These are phyloP conservation scores for Epizoanthus stellaris DNA, from an alignment of 92 coral and sea anemone species.

Conservation along the genomic window DNA sequence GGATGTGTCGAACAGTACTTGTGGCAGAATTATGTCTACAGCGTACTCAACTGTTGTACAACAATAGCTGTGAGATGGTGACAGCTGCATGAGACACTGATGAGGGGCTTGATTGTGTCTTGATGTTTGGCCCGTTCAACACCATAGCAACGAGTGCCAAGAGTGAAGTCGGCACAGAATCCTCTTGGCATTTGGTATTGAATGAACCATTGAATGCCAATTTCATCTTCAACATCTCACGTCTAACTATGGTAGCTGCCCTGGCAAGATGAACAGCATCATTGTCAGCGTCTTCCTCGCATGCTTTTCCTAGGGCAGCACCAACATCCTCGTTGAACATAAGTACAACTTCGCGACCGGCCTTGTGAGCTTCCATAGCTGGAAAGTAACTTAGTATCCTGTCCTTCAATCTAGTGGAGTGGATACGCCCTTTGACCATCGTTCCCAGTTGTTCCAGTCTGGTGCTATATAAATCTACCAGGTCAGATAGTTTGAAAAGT, in stretches of 20 bases:
- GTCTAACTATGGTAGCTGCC: constrained; percentile 38
- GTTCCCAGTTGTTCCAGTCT: constrained; percentile 22
- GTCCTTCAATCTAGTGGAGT: constrained; percentile 44
- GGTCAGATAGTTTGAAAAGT: constrained; percentile 48
- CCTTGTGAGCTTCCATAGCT: constrained; percentile 27
- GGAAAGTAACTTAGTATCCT: constrained; percentile 44
- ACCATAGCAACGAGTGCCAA: constrained; percentile 31
- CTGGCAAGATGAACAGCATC: constrained; percentile 41
- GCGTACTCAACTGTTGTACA: constrained; percentile 12
- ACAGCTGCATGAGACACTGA: constrained; percentile 26
- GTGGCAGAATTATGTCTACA: background rate
- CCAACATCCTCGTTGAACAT: constrained; percentile 37
- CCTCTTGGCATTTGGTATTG: constrained; percentile 10
- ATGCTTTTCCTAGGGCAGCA: constrained; percentile 18
- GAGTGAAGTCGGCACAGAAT: constrained; percentile 44
- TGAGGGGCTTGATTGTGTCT: constrained; percentile 24
- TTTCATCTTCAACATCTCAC: constrained; percentile 25
- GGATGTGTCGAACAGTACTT: constrained; percentile 26
- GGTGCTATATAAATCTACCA: constrained; percentile 16
- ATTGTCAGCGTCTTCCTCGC: constrained; percentile 12
- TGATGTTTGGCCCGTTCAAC: constrained; percentile 25
- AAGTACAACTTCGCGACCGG: constrained; percentile 33
- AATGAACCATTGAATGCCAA: constrained; percentile 22
- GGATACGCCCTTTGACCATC: constrained; percentile 13
- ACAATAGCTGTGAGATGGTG: constrained; percentile 18